A percentile compares a stretch with the other conserved stretches of the same genome.
phyloP scores from a whole-genome alignment of 2,113 vertebrate species.

The Peucedramus taeniatus region DNA sequence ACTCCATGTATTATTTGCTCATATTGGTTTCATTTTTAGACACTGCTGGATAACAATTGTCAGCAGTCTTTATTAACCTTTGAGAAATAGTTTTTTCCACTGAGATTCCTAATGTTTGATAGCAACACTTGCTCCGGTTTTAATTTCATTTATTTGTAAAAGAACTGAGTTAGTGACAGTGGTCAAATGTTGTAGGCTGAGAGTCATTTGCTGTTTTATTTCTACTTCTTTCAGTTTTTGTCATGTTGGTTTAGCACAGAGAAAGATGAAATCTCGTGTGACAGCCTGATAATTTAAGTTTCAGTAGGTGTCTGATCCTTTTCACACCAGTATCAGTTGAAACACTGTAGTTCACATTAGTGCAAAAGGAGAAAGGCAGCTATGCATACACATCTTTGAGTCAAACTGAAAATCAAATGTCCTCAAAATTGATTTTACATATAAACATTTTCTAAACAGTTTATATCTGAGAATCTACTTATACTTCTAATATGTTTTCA shows the following conservation, averaged over 20 bases:
- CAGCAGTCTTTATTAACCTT: slow-evolving; percentile 18
- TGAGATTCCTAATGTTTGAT: neutral
- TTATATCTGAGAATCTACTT: neutral
- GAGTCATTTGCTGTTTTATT: neutral
- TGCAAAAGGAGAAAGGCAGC: neutral
- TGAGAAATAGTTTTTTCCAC: neutral
- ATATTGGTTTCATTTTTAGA: slow-evolving; percentile 32
- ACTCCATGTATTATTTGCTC: neutral
- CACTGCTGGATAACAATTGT: slow-evolving; percentile 11
- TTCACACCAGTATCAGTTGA: neutral
- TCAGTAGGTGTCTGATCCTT: neutral
- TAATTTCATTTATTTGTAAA: neutral
- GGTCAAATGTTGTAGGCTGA: neutral
- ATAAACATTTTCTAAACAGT: neutral
- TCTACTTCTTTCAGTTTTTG: neutral
- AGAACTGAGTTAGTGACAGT: neutral
- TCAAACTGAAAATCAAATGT: neutral
- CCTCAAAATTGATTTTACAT: neutral
- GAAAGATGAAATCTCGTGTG: neutral
- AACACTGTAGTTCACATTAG: neutral
- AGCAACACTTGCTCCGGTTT: neutral
- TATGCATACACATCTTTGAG: neutral
- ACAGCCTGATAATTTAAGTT: neutral
- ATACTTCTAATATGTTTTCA: neutral
- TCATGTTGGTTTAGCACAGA: neutral